Evolutionary conservation across 2,113 vertebrate genomes (phyloP).

Genomic region (Cairina moschata): DNA sequence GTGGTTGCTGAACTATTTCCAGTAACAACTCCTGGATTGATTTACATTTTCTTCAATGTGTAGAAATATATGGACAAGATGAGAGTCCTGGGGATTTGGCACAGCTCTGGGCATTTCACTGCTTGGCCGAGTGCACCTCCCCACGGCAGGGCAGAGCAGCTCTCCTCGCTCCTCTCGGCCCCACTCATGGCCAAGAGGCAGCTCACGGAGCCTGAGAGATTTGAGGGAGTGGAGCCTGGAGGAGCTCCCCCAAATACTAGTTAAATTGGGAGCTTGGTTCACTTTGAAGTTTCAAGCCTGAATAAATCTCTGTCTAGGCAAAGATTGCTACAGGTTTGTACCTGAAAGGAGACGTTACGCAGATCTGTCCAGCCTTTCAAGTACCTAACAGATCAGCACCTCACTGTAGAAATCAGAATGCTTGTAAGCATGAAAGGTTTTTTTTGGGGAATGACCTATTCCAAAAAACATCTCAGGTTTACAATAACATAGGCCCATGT

Average conservation of each 20-base stretch:
- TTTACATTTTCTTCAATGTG: no score
- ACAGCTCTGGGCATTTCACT: accelerated
- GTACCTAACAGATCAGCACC: neutral
- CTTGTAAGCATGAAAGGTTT: neutral
- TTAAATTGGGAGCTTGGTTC: neutral
- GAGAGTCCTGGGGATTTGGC: neutral
- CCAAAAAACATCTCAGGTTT: neutral
- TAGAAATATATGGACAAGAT: neutral
- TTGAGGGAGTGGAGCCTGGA: neutral
- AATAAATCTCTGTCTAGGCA: neutral
- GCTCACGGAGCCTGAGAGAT: neutral
- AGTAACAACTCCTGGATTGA: neutral
- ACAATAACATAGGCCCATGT: neutral
- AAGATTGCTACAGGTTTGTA: neutral
- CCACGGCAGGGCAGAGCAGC: neutral
- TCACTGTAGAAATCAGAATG: neutral
- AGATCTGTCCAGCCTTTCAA: neutral
- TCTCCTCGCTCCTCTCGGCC: neutral
- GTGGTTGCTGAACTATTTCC: no score
- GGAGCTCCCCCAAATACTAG: neutral
- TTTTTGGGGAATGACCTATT: neutral
- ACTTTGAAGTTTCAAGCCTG: neutral
- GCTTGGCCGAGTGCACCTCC: neutral
- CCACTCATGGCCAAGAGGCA: neutral
- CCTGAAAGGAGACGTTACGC: neutral